phyloP scores from a whole-genome alignment of 2,797 vertebrate genomes.

The Aselliscus stoliczkanus region DNA sequence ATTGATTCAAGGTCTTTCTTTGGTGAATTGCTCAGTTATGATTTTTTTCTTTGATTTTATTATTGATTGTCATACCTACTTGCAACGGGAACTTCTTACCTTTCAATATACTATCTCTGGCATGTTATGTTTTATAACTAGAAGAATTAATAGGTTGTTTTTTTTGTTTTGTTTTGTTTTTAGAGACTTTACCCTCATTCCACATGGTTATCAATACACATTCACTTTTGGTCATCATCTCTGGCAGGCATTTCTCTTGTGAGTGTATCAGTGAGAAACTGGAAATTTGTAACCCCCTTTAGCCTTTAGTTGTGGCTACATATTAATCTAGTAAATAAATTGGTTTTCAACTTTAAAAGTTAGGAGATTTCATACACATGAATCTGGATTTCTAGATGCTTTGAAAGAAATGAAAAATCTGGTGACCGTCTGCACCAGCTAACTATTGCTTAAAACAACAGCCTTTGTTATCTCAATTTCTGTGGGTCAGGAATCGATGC shows the following conservation, averaged over 20 bases:
- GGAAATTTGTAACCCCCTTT: background rate
- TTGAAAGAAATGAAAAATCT: background rate
- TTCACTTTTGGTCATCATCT: background rate
- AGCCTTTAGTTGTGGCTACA: background rate
- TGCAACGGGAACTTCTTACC: background rate
- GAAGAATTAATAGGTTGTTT: background rate
- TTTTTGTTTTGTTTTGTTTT: background rate
- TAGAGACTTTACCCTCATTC: background rate
- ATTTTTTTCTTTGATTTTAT: background rate
- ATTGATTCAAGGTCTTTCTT: slow-evolving; percentile 14
- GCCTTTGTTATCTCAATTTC: background rate
- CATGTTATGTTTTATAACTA: background rate
- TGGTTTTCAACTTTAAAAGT: background rate
- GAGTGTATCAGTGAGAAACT: background rate
- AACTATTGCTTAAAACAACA: background rate
- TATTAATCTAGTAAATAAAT: background rate
- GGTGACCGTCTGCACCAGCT: background rate
- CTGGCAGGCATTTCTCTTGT: background rate
- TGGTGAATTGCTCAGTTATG: slow-evolving; percentile 12
- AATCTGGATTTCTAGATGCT: background rate
- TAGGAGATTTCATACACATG: background rate
- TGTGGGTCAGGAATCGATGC: background rate
- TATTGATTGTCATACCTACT: background rate
- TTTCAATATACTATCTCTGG: background rate
- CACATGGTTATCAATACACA: background rate